These are phyloP conservation scores for Drosophila buzzatii DNA, from an alignment of 2,888 invertebrate species.

Conservation along the genomic window DNA sequence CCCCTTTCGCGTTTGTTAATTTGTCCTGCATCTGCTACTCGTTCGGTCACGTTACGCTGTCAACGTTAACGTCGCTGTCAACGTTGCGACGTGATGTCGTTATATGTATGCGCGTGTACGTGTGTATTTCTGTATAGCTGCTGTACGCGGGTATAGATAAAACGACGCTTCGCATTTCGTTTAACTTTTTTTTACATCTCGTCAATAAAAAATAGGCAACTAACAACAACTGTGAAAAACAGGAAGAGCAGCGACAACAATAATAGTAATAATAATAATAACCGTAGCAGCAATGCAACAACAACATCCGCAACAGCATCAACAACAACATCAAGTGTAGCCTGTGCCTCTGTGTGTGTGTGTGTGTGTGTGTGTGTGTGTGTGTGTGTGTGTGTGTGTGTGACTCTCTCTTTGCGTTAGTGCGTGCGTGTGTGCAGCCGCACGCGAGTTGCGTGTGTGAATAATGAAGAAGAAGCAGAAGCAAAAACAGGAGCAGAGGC, in stretches of 20 bases:
- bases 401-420: background rate
- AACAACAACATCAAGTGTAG: slow-evolving; percentile 58
- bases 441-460: slow-evolving; percentile 70
- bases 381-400: slow-evolving; percentile 29
- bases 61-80: slow-evolving; percentile 3
- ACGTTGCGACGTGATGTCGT: slow-evolving; percentile 5
- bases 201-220: background rate
- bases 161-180: slow-evolving; percentile 20
- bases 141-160: slow-evolving; percentile 51
- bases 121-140: slow-evolving; percentile 13
- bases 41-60: slow-evolving; percentile 19
- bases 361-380: slow-evolving; percentile 31
- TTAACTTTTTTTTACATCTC: slow-evolving; percentile 15
- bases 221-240: slow-evolving; percentile 25
- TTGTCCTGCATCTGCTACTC: slow-evolving; percentile 21
- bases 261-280: slow-evolving; percentile 11
- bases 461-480: slow-evolving; percentile 79
- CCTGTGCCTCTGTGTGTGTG: slow-evolving; percentile 36
- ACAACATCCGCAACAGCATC: slow-evolving; percentile 25
- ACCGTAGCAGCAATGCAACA: slow-evolving; percentile 33
- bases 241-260: slow-evolving; percentile 10
- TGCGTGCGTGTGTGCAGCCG: slow-evolving; percentile 52
- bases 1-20: slow-evolving; percentile 37
- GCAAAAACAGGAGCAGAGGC: slow-evolving; percentile 62
- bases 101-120: slow-evolving; percentile 3